These are phyloP conservation scores for Hycleus cichorii DNA, from an alignment of 1,140 invertebrate genomes.

Conservation along the genomic window DNA sequence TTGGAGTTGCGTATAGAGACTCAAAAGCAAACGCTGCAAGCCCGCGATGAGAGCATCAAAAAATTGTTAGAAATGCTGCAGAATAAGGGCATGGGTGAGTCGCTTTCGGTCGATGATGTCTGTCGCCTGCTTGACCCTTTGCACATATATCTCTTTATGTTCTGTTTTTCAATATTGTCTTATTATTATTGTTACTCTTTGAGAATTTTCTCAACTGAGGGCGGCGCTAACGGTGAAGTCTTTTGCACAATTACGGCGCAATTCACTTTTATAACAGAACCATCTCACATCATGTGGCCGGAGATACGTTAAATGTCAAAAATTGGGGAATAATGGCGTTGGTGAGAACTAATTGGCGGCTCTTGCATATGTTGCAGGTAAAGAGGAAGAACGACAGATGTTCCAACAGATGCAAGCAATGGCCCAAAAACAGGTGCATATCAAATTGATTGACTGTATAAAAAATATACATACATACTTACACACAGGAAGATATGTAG, in stretches of 20 bases:
- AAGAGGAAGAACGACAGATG: constrained; percentile 91
- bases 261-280: not conserved
- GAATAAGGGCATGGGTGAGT: constrained; percentile 91
- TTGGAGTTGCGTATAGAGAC: constrained; percentile 94
- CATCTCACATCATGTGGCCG: constrained; percentile 3
- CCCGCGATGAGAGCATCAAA: constrained; percentile 96
- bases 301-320: constrained; percentile 3
- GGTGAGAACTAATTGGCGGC: constrained; percentile 32
- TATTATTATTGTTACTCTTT: constrained; percentile 1
- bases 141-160: constrained; percentile 13
- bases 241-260: constrained; percentile 25
- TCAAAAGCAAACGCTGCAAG: constrained; percentile 93
- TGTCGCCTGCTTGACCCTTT: constrained; percentile 26
- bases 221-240: constrained; percentile 17
- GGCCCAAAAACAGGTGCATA: constrained; percentile 92
- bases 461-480: not conserved
- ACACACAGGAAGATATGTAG: not conserved
- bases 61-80: constrained; percentile 98
- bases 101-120: constrained; percentile 16
- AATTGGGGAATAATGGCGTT: constrained; percentile 3
- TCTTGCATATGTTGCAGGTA: constrained; percentile 61
- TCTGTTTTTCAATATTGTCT: constrained; percentile 4
- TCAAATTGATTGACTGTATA: constrained; percentile 15
- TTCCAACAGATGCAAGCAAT: constrained; percentile 93
- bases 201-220: constrained; percentile 9